Percentiles rank a stretch among this genome's conserved stretches.
phyloP scores from a whole-genome alignment of 2,113 vertebrate genomes.

The Orcinus orca region DNA sequence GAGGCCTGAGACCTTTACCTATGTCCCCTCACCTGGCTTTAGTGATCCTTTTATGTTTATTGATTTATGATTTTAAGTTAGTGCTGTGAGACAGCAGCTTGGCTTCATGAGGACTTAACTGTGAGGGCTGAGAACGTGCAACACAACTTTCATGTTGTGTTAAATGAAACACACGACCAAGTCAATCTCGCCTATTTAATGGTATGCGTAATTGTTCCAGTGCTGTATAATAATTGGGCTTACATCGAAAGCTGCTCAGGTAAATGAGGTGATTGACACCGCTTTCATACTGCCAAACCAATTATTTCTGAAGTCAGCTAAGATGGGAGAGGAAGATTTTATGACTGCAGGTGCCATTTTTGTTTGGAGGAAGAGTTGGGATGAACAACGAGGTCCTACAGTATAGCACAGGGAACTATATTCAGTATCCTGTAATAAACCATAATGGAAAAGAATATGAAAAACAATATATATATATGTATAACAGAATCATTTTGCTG shows the following conservation, averaged over 20 bases:
- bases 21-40: background rate
- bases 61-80: conserved; percentile 28
- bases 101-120: background rate
- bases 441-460: background rate
- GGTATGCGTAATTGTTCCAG: background rate
- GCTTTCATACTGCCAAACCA: background rate
- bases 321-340: background rate
- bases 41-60: background rate
- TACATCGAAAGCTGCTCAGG: background rate
- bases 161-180: background rate
- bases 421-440: background rate
- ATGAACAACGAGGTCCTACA: background rate
- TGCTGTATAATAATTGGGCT: background rate
- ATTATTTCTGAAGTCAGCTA: background rate
- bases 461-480: background rate
- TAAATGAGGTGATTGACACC: background rate
- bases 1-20: background rate
- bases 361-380: background rate
- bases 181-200: background rate
- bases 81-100: background rate
- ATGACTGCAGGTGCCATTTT: background rate
- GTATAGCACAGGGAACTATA: background rate
- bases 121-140: background rate
- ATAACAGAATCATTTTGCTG: background rate
- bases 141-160: background rate